Evolutionary conservation across 2,113 vertebrate species (phyloP).

Genomic region (Cervus canadensis): DNA sequence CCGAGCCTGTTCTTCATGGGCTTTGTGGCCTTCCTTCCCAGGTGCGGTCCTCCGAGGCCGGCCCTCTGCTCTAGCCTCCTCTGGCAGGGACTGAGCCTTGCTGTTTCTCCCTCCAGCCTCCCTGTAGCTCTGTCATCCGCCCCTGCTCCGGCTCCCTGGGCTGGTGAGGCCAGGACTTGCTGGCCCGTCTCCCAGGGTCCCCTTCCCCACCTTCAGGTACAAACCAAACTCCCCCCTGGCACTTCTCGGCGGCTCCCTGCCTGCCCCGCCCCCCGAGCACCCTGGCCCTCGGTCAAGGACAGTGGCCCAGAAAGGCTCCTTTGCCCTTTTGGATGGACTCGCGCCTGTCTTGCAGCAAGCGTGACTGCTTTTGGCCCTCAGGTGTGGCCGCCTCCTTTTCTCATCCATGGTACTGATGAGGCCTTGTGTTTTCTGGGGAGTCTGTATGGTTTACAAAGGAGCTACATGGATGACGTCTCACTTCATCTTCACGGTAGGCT

Average conservation of each 20-base stretch:
- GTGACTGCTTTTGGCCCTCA: not conserved
- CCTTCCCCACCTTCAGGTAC: not conserved
- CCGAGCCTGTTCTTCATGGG: not conserved
- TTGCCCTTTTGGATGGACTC: not conserved
- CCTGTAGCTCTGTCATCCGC: not conserved
- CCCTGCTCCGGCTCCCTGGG: not conserved
- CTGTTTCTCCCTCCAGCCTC: not conserved
- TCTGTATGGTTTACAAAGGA: not conserved
- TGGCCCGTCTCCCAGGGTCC: not conserved
- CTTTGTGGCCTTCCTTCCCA: rapidly evolving
- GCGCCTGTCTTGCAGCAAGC: not conserved
- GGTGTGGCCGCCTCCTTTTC: not conserved
- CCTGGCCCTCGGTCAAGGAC: not conserved
- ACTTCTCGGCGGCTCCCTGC: not conserved
- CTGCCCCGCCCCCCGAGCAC: not conserved
- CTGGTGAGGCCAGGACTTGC: not conserved
- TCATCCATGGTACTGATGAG: rapidly evolving
- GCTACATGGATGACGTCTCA: rapidly evolving
- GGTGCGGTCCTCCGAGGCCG: rapidly evolving
- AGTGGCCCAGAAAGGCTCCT: not conserved
- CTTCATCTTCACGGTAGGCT: not conserved
- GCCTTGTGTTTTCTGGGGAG: not conserved
- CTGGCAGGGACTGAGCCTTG: not conserved
- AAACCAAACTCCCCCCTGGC: not conserved
- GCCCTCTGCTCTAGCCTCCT: not conserved